Conservation (phyloP, 2,888 invertebrate genomes). For the Drosophila percnosoma region DNA sequence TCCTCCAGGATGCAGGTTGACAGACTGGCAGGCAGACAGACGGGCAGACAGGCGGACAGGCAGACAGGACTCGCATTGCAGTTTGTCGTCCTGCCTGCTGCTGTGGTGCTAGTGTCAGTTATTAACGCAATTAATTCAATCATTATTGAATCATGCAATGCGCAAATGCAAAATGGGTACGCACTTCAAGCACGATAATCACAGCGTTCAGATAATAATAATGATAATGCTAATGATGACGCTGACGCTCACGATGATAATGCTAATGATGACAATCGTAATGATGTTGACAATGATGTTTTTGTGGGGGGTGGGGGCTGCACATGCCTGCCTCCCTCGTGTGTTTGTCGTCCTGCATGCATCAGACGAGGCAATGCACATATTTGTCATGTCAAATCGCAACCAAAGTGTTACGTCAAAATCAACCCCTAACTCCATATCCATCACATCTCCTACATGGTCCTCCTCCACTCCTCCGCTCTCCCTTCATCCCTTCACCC, state of each 20-base stretch:
- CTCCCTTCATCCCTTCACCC: background rate
- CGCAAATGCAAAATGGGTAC: constrained; percentile 74
- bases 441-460: background rate
- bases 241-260: constrained; percentile 18
- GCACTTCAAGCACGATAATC: constrained; percentile 69
- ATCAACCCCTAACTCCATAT: constrained; percentile 52
- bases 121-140: constrained; percentile 85
- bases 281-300: constrained; percentile 24
- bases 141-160: constrained; percentile 84
- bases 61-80: constrained; percentile 13
- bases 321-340: constrained; percentile 13
- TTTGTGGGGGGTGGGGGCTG: constrained; percentile 15
- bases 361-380: constrained; percentile 63
- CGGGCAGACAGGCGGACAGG: background rate
- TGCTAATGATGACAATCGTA: constrained; percentile 17
- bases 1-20: constrained; percentile 10
- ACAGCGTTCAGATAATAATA: constrained; percentile 56
- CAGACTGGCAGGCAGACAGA: constrained; percentile 3
- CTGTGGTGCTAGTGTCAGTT: constrained; percentile 82
- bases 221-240: constrained; percentile 41
- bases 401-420: constrained; percentile 82
- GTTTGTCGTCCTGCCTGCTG: constrained; percentile 31
- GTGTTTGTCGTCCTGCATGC: constrained; percentile 60
- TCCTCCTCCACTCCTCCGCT: background rate
- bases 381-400: constrained; percentile 81